Evolutionary conservation across 2,113 vertebrate species (phyloP).

Genomic region (Pseudopipra pipra): DNA sequence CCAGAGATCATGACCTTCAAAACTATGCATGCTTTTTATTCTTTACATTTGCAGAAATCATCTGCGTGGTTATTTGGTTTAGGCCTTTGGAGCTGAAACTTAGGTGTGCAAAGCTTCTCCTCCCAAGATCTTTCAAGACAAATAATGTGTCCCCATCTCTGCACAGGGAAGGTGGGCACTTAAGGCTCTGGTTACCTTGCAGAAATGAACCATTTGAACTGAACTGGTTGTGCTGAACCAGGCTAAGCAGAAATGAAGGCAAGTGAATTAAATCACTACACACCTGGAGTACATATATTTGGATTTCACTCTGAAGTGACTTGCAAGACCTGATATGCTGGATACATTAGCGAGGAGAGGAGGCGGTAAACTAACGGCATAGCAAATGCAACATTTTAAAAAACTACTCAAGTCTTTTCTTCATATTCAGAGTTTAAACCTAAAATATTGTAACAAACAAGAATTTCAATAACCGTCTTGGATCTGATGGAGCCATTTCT

Average conservation of each 20-base stretch:
- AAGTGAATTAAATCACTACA: no score
- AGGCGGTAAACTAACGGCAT: background rate
- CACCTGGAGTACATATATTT: no score
- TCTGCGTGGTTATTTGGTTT: background rate
- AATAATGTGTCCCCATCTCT: background rate
- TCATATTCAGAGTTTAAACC: background rate
- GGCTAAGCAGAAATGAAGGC: background rate
- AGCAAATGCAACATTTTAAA: background rate
- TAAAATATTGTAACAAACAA: background rate
- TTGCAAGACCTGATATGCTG: background rate
- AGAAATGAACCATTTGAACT: background rate
- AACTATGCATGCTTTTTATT: background rate
- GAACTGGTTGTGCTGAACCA: background rate
- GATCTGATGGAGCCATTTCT: background rate
- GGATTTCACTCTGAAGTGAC: no score
- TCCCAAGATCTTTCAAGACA: background rate
- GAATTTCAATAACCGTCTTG: background rate
- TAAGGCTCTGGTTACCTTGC: background rate
- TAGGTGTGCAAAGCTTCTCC: background rate
- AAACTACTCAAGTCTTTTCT: background rate
- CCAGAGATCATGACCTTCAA: background rate
- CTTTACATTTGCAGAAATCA: background rate
- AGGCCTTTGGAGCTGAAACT: background rate
- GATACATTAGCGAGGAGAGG: background rate
- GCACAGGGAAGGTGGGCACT: background rate